Conservation (phyloP, 2,888 invertebrate genomes). For the Apocheima hispidaria region DNA sequence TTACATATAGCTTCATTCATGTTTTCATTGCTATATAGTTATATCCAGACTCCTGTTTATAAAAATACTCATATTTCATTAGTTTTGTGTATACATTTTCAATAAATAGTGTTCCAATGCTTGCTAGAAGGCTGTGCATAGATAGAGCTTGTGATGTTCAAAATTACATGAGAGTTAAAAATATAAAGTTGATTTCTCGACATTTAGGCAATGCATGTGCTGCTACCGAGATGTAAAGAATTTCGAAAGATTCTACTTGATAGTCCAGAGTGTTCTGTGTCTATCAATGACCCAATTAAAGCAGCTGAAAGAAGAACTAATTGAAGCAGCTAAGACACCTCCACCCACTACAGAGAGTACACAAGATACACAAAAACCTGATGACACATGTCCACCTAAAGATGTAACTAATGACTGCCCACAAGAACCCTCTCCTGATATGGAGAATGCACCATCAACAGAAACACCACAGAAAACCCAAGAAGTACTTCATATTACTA, state of each 20-base stretch:
- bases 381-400: slow-evolving; percentile 49
- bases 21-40: slow-evolving; percentile 1
- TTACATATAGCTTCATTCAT: background rate
- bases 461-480: slow-evolving; percentile 58
- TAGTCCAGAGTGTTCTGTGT: slow-evolving; percentile 95
- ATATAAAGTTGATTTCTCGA: slow-evolving; percentile 45
- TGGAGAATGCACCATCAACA: slow-evolving; percentile 52
- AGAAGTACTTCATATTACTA: slow-evolving; percentile 41
- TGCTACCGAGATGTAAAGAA: slow-evolving; percentile 97
- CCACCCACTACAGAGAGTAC: slow-evolving; percentile 60
- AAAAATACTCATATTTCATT: background rate
- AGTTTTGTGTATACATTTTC: background rate
- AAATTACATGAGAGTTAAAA: background rate
- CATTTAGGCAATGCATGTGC: slow-evolving; percentile 96
- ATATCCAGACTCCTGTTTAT: background rate
- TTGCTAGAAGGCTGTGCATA: background rate
- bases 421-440: slow-evolving; percentile 55
- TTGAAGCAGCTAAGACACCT: slow-evolving; percentile 69
- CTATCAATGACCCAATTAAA: slow-evolving; percentile 94
- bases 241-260: slow-evolving; percentile 95
- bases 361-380: slow-evolving; percentile 61
- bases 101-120: background rate
- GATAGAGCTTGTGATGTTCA: background rate
- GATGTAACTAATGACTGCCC: slow-evolving; percentile 53
- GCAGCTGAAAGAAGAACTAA: slow-evolving; percentile 87